Percentiles rank a stretch among this genome's conserved stretches.
Conservation (phyloP, 2,888 invertebrate species). For the Agrotis puta region DNA sequence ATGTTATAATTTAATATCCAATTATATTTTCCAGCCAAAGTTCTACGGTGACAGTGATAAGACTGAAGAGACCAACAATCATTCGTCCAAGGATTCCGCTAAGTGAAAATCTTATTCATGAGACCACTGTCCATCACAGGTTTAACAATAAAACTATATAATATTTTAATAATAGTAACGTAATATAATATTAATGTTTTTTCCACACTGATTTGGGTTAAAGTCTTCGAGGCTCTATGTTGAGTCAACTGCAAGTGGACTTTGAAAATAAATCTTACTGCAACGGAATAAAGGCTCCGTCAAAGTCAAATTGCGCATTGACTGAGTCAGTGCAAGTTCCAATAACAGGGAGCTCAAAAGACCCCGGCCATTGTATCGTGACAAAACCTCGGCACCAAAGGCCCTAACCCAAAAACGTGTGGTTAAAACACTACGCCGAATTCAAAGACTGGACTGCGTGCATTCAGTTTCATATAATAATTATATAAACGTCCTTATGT, state of each 20-base stretch:
- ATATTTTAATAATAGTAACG: conserved; percentile 48
- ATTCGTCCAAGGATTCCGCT: conserved; percentile 88
- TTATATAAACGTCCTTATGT: conserved; percentile 35
- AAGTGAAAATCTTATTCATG: conserved; percentile 75
- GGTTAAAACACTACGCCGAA: conserved; percentile 13
- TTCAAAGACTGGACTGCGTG: conserved; percentile 55
- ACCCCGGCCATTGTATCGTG: neutral
- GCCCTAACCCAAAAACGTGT: neutral
- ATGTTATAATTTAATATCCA: conserved; percentile 16
- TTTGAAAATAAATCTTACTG: neutral
- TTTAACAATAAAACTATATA: conserved; percentile 56
- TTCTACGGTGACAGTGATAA: conserved; percentile 92
- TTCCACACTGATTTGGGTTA: conserved; percentile 1
- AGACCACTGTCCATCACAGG: conserved; percentile 64
- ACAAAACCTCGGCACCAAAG: neutral
- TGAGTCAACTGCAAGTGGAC: too few species aligned
- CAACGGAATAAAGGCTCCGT: neutral
- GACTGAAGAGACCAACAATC: conserved; percentile 91
- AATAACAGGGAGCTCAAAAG: too few species aligned
- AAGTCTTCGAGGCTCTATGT: too few species aligned
- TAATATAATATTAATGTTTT: conserved; percentile 20
- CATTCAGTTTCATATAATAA: conserved; percentile 46
- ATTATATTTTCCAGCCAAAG: conserved; percentile 90
- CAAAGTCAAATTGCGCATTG: neutral
- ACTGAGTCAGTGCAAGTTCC: neutral